A percentile compares a stretch with the other conserved stretches of the same genome.
Evolutionary conservation across 2,888 invertebrate genomes (phyloP).

Genomic region (Mythimna ferrago): DNA sequence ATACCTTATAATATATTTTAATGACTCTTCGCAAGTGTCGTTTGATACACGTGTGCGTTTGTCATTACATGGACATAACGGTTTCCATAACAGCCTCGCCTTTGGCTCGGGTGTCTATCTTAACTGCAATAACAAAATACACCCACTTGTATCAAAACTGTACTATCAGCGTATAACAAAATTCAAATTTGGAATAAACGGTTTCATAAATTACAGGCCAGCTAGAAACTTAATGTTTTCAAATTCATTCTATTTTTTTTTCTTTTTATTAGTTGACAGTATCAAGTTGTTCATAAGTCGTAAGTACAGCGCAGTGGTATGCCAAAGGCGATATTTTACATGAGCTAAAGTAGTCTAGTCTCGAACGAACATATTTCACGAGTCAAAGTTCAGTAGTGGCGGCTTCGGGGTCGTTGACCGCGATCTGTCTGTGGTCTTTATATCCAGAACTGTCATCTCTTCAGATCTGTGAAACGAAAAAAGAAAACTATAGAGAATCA

Average conservation of each 20-base stretch:
- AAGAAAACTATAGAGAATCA: not conserved
- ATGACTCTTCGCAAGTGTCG: not conserved
- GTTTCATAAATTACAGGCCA: not conserved
- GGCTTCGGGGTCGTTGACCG: conserved; percentile 84
- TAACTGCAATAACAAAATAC: not conserved
- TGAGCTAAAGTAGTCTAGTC: conserved; percentile 45
- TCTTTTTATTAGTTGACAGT: not conserved
- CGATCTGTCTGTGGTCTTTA: conserved; percentile 79
- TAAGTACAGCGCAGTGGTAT: conserved; percentile 26
- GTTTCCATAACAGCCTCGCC: not conserved
- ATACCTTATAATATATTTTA: too few species aligned
- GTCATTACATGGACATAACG: not conserved
- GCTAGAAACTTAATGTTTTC: not conserved
- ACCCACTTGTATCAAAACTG: not conserved
- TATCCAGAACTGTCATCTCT: conserved; percentile 86
- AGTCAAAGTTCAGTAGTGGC: conserved; percentile 82
- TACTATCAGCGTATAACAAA: not conserved
- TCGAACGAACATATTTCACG: conserved; percentile 48
- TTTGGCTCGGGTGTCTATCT: not conserved
- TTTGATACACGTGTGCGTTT: not conserved
- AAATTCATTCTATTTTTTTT: conserved; percentile 29
- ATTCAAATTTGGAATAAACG: not conserved
- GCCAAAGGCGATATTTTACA: conserved; percentile 36
- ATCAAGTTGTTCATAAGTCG: conserved; percentile 39
- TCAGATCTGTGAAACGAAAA: conserved; percentile 80